Evolutionary conservation across 2,113 vertebrate species (phyloP).

Genomic region (Ochotona princeps): DNA sequence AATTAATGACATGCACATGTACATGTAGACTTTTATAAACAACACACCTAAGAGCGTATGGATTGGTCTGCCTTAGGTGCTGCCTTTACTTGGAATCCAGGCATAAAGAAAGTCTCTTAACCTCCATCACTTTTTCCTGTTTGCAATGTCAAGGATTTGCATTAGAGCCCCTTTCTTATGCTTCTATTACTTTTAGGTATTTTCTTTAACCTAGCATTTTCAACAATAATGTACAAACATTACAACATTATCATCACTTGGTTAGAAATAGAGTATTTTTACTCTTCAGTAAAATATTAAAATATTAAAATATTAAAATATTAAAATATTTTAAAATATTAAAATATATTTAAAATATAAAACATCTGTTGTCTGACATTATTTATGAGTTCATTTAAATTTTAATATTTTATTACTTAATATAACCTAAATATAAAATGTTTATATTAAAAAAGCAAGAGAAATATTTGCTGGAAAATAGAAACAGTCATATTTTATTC

Average conservation of each 20-base stretch:
- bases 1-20: slow-evolving; percentile 2
- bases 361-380: background rate
- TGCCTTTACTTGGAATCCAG: background rate
- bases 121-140: background rate
- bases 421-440: background rate
- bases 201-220: background rate
- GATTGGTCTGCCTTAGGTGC: background rate
- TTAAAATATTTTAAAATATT: slow-evolving; percentile 1
- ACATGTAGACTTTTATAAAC: background rate
- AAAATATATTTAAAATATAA: background rate
- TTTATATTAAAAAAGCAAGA: slow-evolving; percentile 4
- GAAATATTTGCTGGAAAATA: slow-evolving; percentile 20
- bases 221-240: background rate
- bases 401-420: background rate
- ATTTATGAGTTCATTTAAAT: background rate
- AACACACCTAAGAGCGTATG: background rate
- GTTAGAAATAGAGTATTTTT: background rate
- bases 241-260: background rate
- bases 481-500: background rate
- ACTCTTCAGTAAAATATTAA: background rate
- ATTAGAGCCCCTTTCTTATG: background rate
- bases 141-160: background rate
- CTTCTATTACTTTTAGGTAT: background rate
- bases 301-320: background rate
- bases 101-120: background rate